A percentile compares a stretch with the other conserved stretches of the same genome.
Conservation (phyloP, 2,113 vertebrate species). For the Notothenia coriiceps region DNA sequence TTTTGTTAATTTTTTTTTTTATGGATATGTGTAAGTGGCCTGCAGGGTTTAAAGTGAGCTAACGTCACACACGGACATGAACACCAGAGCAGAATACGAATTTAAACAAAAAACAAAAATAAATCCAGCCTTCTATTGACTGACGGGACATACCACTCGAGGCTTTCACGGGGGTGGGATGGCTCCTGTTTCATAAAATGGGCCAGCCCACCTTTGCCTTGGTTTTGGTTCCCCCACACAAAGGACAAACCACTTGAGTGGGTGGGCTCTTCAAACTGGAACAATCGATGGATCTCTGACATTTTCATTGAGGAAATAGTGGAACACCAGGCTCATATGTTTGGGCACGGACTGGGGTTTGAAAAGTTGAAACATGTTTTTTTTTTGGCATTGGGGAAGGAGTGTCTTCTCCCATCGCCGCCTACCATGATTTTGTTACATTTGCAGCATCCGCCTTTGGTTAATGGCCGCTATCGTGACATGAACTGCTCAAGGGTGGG, state of each 20-base stretch:
- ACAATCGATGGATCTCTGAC: slow-evolving; percentile 36
- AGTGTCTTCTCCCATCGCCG: slow-evolving; percentile 60
- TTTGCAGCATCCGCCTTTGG: slow-evolving; percentile 59
- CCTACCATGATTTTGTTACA: slow-evolving; percentile 64
- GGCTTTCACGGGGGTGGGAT: slow-evolving; percentile 40
- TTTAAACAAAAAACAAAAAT: slow-evolving; percentile 69
- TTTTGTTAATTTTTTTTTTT: slow-evolving; percentile 92
- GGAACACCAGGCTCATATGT: slow-evolving; percentile 37
- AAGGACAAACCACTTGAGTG: slow-evolving; percentile 74
- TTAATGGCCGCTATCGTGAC: slow-evolving; percentile 48
- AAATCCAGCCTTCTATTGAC: slow-evolving; percentile 85
- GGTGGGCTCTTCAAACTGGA: slow-evolving; percentile 56
- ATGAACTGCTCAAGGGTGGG: slow-evolving; percentile 38
- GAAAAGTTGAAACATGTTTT: slow-evolving; percentile 27
- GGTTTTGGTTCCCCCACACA: slow-evolving; percentile 52
- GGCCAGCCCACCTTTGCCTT: slow-evolving; percentile 52
- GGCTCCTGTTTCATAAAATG: slow-evolving; percentile 35
- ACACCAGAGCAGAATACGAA: slow-evolving; percentile 80
- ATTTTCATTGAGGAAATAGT: slow-evolving; percentile 43
- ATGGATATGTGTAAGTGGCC: slow-evolving; percentile 89
- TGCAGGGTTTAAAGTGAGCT: slow-evolving; percentile 85
- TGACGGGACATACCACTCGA: slow-evolving; percentile 73
- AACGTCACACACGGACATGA: slow-evolving; percentile 59
- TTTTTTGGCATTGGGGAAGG: slow-evolving; percentile 65
- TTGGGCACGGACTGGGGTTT: slow-evolving; percentile 27